Conservation (phyloP, 1,140 invertebrate genomes). For the Planococcus citri region DNA sequence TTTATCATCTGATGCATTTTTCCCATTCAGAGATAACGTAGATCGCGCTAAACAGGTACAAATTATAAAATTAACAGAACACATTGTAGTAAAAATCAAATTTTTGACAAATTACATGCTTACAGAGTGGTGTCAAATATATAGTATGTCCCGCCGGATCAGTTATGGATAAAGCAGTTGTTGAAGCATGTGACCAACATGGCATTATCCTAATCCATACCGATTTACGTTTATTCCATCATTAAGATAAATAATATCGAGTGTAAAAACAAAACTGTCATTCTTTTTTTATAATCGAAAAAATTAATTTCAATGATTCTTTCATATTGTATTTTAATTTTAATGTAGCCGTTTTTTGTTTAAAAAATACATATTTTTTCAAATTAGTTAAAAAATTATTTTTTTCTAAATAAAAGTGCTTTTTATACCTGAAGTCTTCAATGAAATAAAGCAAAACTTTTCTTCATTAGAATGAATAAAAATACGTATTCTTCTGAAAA, state of each 20-base stretch:
- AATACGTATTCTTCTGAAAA: too few relatives aligned
- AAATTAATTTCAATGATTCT: too few relatives aligned
- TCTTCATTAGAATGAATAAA: too few relatives aligned
- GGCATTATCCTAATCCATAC: slow-evolving; percentile 79
- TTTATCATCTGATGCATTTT: slow-evolving; percentile 95
- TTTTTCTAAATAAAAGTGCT: too few relatives aligned
- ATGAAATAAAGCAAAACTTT: too few relatives aligned
- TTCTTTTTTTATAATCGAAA: too few relatives aligned
- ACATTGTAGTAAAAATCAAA: neutral
- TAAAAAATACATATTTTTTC: too few relatives aligned
- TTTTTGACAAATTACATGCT: neutral
- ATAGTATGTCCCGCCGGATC: slow-evolving; percentile 89
- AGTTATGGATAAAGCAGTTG: slow-evolving; percentile 81
- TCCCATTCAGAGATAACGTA: slow-evolving; percentile 96
- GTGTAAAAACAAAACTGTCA: too few relatives aligned
- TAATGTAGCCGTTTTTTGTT: too few relatives aligned
- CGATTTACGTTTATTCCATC: slow-evolving; percentile 88
- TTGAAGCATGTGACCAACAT: slow-evolving; percentile 85
- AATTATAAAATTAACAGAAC: slow-evolving; percentile 12
- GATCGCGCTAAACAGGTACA: slow-evolving; percentile 79
- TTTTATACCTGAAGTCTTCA: too few relatives aligned
- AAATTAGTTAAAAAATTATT: too few relatives aligned
- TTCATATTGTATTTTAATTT: too few relatives aligned
- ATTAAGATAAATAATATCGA: slow-evolving; percentile 57
- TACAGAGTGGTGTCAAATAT: slow-evolving; percentile 82